phyloP scores from a whole-genome alignment of 2,113 vertebrate genomes.

The Pardalotus punctatus region DNA sequence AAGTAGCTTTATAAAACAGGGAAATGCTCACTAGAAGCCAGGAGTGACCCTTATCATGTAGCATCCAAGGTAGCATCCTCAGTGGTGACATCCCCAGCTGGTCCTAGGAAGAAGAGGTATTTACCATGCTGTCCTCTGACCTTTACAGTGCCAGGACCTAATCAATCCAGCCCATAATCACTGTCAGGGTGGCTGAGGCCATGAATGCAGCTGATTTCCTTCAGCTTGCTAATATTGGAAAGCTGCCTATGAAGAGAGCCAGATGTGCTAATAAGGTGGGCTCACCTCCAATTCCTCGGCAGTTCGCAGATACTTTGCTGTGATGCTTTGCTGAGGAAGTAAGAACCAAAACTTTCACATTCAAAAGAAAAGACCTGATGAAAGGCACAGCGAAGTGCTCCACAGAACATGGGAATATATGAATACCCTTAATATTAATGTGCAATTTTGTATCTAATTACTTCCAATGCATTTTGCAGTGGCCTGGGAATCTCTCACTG shows the following conservation, averaged over 20 bases:
- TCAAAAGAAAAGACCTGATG: neutral
- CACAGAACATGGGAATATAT: neutral
- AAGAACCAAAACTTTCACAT: neutral
- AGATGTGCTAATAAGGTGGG: neutral
- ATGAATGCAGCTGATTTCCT: neutral
- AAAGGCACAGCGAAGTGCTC: neutral
- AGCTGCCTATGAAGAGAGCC: neutral
- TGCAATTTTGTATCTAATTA: neutral
- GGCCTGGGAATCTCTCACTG: neutral
- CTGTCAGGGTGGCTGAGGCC: neutral
- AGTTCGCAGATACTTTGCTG: rapidly evolving
- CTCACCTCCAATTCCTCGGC: neutral
- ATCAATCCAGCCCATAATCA: neutral
- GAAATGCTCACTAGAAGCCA: neutral
- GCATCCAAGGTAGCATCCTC: neutral
- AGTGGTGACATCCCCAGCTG: neutral
- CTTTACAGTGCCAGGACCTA: neutral
- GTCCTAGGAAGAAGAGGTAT: neutral
- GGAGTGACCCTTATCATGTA: neutral
- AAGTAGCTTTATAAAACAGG: neutral
- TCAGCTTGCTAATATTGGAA: neutral
- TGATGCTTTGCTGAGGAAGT: neutral
- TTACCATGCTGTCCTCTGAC: neutral
- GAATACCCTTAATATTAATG: neutral
- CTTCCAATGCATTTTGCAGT: neutral